Percentiles rank a stretch among this genome's conserved stretches.
phyloP scores from a whole-genome alignment of 2,113 vertebrate species.

The Hydrolagus affinis region DNA sequence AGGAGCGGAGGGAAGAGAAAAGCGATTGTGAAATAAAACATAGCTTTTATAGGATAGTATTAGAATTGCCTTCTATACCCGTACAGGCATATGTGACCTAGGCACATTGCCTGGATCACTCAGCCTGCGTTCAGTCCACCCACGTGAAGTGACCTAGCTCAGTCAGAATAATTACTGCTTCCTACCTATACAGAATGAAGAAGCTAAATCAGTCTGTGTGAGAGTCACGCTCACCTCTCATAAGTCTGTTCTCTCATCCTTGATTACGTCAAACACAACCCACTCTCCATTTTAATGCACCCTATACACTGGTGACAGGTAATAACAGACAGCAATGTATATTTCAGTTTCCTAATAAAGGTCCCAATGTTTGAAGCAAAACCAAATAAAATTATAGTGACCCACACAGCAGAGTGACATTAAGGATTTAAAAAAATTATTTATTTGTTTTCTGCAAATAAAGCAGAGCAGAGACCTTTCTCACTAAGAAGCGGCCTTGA shows the following conservation, averaged over 20 bases:
- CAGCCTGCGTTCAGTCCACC: not conserved
- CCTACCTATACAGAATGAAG: constrained; percentile 17
- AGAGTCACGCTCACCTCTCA: constrained; percentile 3
- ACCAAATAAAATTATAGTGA: not conserved
- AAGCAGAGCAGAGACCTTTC: not conserved
- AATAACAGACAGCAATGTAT: not conserved
- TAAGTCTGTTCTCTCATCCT: not conserved
- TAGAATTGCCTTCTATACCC: not conserved
- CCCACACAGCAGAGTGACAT: not conserved
- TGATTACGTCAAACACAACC: not conserved
- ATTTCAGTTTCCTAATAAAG: not conserved
- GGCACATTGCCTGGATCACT: not conserved
- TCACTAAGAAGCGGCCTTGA: not conserved
- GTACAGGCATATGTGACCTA: not conserved
- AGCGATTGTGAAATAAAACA: not conserved
- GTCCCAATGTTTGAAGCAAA: not conserved
- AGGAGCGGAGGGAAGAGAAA: not conserved
- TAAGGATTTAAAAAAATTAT: not conserved
- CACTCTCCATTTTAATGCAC: constrained; percentile 15
- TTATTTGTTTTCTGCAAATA: not conserved
- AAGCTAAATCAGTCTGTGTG: not conserved
- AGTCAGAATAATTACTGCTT: not conserved
- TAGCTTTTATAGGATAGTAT: not conserved
- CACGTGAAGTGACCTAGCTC: not conserved
- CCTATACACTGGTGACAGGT: not conserved